Percentiles rank a stretch among this genome's conserved stretches.
These are phyloP conservation scores for Rugalucina vietnamica DNA, from an alignment of 2,888 invertebrate genomes.

Conservation along the genomic window DNA sequence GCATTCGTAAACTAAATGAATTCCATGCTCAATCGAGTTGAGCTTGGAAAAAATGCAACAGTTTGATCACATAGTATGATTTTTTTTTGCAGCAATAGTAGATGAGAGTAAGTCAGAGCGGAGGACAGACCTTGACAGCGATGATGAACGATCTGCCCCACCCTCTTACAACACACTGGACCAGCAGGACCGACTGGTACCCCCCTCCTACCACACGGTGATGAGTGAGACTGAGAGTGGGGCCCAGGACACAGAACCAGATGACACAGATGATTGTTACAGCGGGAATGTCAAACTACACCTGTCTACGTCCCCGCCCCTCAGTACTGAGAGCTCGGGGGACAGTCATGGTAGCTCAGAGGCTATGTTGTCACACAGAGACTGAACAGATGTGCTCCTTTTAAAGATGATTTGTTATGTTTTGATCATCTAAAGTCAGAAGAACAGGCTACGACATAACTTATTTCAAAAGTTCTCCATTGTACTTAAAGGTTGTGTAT, in stretches of 20 bases:
- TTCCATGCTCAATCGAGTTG: no score
- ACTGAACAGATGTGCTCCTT: not conserved
- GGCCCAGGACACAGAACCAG: conserved; percentile 52
- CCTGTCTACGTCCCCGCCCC: conserved; percentile 57
- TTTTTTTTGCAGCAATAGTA: not conserved
- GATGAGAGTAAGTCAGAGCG: not conserved
- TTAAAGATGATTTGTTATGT: no score
- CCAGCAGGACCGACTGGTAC: conserved; percentile 5
- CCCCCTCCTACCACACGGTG: conserved; percentile 50
- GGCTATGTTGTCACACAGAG: conserved; percentile 58
- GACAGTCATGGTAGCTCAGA: conserved; percentile 73
- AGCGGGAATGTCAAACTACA: conserved; percentile 45
- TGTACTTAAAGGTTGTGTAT: no score
- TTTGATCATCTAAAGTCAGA: no score
- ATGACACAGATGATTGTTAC: conserved; percentile 56
- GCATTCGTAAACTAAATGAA: no score
- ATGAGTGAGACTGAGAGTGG: conserved; percentile 45
- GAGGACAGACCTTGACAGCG: not conserved
- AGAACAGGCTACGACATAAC: no score
- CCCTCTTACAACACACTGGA: conserved; percentile 17
- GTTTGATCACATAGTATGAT: no score
- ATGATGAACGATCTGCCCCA: conserved; percentile 21
- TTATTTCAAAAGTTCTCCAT: no score
- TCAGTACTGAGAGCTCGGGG: conserved; percentile 70
- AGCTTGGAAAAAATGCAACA: no score